Evolutionary conservation across 2,888 invertebrate genomes (phyloP), one percentile per base, ranked within the genome.

Genomic region (Cosmopolites sordidus): DNA sequence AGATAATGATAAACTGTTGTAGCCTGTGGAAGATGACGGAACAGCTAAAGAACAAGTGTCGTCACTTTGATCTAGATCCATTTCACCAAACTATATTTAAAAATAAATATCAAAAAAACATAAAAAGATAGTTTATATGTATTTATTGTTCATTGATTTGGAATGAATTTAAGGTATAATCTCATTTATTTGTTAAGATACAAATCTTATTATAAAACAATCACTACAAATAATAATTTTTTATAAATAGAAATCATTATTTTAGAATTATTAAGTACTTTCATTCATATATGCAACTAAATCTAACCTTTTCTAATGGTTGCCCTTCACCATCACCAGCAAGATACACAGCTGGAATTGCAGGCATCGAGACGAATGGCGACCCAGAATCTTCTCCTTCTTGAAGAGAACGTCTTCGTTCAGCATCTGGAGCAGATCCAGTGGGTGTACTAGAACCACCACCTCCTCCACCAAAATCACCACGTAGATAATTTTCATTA

Each of bases 271-370:
- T n/a, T n/a, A n/a, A n/a, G n/a, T n/a, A n/a, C n/a, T n/a, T n/a
- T n/a, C n/a, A n/a, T n/a, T n/a, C n/a, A n/a, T n/a, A n/a, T n/a
- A n/a, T n/a, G n/a, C n/a, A n/a, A n/a, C n/a, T n/a, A n/a, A n/a
- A n/a, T n/a, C n/a, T n/a, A n/a, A 82, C 83, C 78, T 83, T 83
- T 63, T 83, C 84, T 58, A 82, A 69, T 44, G 81, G 79, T 65
- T 81, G 80, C 42, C 78, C 77, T n/a, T 72, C 72, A 2, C 66
- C 69, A 59, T 78, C 78, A 43, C 75, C 77, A 45, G 75, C 75
- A 48, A 79, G 64, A 64, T 77, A 76, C 17, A 76, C 76, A 15
- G 77, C 76, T n/a, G 78, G 77, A 57, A 78, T 77, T 1, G 76
- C 74, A 3, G 78, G 78, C 76, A 79, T 77, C 3, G 77, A 76